Base-by-base conservation (phyloP, 2,797 vertebrate genomes). In the Discoglossus pictus region DNA sequence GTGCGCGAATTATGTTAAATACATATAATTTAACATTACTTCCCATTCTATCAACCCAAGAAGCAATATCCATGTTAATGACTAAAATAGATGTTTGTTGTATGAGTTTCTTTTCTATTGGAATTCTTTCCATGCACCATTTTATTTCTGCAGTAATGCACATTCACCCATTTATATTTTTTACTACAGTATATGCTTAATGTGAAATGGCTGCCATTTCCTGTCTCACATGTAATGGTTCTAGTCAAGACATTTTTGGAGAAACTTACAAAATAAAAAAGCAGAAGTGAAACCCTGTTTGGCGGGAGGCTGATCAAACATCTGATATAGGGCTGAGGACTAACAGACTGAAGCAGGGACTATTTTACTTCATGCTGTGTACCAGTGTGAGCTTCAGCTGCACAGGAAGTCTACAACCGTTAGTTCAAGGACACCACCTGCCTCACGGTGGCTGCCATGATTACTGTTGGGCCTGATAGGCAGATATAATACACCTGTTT, bases 241-340 rank as follows among this genome's bases (percentile, higher is more conserved):
- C 23, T 63, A 17, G 11, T 9, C n/a, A n/a, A n/a, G n/a, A n/a
- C n/a, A n/a, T n/a, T n/a, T n/a, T n/a, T n/a, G n/a, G n/a, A n/a
- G n/a, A n/a, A n/a, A n/a, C n/a, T n/a, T n/a, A n/a, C n/a, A n/a
- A n/a, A n/a, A n/a, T 39, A 34, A 40, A 68, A 69, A 71, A 71
- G 46, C 44, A 71, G 68, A 71, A 71, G 68, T 71, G 61, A 71
- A 71, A 71, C 53, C 7, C 12, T 12, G 44, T 59, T 59, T 64
- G 68, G 53, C 46, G 52, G 53, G 59, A 65, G 61, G 61, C n/a
- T 18, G 53, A 65, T 59, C 51, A 36, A 56, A 66, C 75, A 76
- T 77, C 78, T 79, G 78, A 81, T 80, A 75, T 18, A 68, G 38
- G 66, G 52, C 62, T 65, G 73, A 77, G 20, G 53, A 52, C 18